phyloP scores from a whole-genome alignment of 2,797 vertebrate species.

The Diplodus sargus region DNA sequence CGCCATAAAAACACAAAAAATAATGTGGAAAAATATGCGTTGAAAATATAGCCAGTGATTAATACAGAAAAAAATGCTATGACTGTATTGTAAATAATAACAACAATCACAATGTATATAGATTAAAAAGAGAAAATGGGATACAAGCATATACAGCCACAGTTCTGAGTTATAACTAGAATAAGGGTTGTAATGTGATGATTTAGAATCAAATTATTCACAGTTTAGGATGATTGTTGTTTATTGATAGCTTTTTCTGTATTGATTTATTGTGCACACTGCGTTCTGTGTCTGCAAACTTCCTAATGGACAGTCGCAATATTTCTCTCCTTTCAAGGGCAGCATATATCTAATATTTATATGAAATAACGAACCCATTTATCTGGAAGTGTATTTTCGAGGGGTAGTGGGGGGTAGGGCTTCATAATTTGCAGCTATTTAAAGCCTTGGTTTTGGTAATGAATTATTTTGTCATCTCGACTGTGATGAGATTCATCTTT shows the following conservation, averaged over 20 bases:
- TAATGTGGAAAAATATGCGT: background rate
- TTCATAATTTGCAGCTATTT: conserved; percentile 87
- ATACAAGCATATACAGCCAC: background rate
- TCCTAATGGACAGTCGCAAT: conserved; percentile 70
- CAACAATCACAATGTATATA: background rate
- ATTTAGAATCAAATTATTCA: conserved; percentile 9
- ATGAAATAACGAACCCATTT: conserved; percentile 82
- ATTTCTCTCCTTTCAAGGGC: conserved; percentile 78
- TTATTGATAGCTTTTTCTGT: conserved; percentile 41
- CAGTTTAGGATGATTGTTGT: background rate
- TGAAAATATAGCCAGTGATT: background rate
- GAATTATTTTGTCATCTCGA: conserved; percentile 88
- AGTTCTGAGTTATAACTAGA: background rate
- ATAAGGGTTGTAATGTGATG: background rate
- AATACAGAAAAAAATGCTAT: background rate
- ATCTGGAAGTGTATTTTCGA: conserved; percentile 80
- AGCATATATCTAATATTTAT: conserved; percentile 84
- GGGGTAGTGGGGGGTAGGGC: conserved; percentile 49
- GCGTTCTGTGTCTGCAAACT: conserved; percentile 44
- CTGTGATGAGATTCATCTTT: conserved; percentile 89
- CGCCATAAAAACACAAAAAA: background rate
- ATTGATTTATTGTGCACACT: conserved; percentile 45
- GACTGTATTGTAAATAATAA: background rate
- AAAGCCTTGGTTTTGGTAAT: conserved; percentile 86
- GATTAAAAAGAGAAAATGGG: background rate